phyloP scores from a whole-genome alignment of 2,888 invertebrate species.

The Acanthosepion lycidas region DNA sequence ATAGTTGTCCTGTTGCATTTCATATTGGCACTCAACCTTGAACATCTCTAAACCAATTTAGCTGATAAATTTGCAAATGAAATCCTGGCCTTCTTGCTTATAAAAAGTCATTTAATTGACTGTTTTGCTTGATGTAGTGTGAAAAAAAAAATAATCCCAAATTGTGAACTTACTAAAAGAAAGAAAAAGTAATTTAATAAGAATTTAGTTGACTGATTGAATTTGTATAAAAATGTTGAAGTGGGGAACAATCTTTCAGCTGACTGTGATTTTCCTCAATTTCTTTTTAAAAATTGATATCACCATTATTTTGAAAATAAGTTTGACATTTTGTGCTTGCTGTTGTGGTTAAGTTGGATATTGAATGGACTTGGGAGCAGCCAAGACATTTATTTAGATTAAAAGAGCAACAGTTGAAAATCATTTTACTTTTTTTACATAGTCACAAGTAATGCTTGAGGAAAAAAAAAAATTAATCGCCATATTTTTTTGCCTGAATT shows the following conservation, averaged over 20 bases:
- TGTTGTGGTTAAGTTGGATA: too few species aligned
- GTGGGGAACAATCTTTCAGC: background rate
- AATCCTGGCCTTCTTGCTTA: background rate
- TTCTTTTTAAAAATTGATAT: background rate
- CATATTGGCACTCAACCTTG: background rate
- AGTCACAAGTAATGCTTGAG: too few species aligned
- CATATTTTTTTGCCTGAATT: too few species aligned
- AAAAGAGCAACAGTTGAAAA: too few species aligned
- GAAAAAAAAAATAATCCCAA: background rate
- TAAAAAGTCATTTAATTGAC: background rate
- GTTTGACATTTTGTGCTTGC: background rate
- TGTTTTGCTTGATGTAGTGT: background rate
- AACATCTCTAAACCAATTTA: background rate
- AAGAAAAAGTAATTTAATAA: background rate
- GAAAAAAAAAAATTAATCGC: too few species aligned
- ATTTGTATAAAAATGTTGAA: background rate
- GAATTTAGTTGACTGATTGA: background rate
- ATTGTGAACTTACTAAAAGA: background rate
- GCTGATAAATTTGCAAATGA: background rate
- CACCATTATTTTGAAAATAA: background rate
- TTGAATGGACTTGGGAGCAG: too few species aligned
- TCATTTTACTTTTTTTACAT: too few species aligned
- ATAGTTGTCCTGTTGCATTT: background rate
- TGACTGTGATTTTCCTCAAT: background rate
- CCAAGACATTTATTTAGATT: too few species aligned